These are phyloP conservation scores for Lamellibrachia luymesi DNA, from an alignment of 1,140 invertebrate species.

Conservation along the genomic window DNA sequence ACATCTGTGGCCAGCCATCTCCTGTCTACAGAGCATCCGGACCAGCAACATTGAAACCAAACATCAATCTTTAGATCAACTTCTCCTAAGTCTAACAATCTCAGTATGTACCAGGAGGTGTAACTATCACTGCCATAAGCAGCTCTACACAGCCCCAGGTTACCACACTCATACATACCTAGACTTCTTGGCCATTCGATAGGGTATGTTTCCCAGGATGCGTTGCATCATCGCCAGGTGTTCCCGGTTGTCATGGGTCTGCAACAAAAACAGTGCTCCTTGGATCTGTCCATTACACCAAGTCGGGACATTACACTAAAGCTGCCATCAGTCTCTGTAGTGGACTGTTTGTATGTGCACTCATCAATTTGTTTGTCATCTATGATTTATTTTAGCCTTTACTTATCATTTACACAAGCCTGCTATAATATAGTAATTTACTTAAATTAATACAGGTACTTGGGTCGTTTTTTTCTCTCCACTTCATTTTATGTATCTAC, in stretches of 20 bases:
- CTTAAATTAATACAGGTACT: too few species aligned
- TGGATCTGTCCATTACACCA: too few species aligned
- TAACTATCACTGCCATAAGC: neutral
- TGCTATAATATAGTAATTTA: too few species aligned
- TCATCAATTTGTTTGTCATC: too few species aligned
- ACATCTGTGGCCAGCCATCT: neutral
- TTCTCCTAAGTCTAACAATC: neutral
- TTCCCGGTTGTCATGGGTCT: slow-evolving; percentile 99
- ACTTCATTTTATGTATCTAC: neutral
- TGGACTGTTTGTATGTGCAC: too few species aligned
- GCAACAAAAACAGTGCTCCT: slow-evolving; percentile 23
- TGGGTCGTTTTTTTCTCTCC: neutral
- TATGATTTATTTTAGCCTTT: too few species aligned
- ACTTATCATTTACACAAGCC: too few species aligned
- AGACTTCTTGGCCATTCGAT: slow-evolving; percentile 93
- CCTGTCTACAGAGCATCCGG: neutral
- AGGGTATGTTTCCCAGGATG: slow-evolving; percentile 92
- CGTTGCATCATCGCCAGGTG: slow-evolving; percentile 99
- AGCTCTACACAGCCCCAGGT: neutral
- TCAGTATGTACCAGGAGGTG: neutral
- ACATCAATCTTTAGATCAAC: neutral
- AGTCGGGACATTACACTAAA: too few species aligned
- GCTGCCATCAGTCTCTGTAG: too few species aligned
- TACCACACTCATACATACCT: slow-evolving; percentile 51
- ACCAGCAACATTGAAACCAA: neutral